Base-by-base conservation (phyloP, 2,797 vertebrate species). In the Calcarius lapponicus region DNA sequence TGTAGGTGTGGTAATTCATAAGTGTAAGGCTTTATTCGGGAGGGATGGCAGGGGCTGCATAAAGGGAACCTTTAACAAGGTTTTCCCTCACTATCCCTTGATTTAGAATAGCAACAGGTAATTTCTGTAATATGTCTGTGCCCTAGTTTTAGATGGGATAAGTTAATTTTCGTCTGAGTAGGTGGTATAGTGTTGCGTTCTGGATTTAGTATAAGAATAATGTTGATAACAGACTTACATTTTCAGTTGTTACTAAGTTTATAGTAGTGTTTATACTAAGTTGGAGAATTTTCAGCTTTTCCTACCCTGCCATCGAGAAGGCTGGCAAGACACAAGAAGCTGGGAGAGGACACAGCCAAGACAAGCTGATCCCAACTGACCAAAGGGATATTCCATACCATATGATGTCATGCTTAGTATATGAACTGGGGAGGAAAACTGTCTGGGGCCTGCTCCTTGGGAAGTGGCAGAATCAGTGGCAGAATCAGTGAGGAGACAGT, bases 1-100 rank as follows among this genome's bases (percentile, higher is more conserved):
- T 40, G 5, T 28, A 38, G 36, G 7, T 50, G 21, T 1, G 0
- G 25, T 56, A 57, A 53, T 18, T 42, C 2, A 0, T 8, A 47
- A 47, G 8, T n/a, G 19, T 51, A 60, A 65, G 62, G 22, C 36
- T 60, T 72, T 25, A 6, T 57, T 45, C 40, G 42, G 62, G 25
- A 57, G 21, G 6, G 10, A 6, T 48, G 45, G 28, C 58, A 56
- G 32, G 11, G 19, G 3, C 13, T 73, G 20, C 16, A 65, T 43
- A 16, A 72, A 82, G 5, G 29, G 22, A 76, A 53, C 22, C 6
- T 75, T 53, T 50, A n/a, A 12, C 11, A 67, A 56, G 26, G 6
- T 45, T 75, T 73, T 83, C 10, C 11, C 4, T 72, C 28, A 6
- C 28, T 72, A 4, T 60, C 17, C 18, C n/a, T 73, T n/a, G 20